phyloP scores from a whole-genome alignment of 2,888 invertebrate species.

The Adelphocoris suturalis region DNA sequence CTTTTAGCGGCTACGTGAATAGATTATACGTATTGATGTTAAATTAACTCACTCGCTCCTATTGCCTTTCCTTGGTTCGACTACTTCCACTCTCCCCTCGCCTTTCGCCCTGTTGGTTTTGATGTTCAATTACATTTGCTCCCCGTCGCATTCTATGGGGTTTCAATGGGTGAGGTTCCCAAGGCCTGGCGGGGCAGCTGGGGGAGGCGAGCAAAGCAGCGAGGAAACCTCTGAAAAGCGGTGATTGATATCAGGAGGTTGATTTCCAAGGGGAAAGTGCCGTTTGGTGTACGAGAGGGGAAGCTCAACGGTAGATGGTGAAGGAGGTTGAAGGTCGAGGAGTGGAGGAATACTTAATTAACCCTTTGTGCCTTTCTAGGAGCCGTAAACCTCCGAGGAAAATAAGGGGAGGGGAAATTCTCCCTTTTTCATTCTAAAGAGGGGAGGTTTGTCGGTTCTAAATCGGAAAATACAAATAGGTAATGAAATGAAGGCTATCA shows the following conservation, averaged over 20 bases:
- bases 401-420: not conserved
- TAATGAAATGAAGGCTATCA: slow-evolving; percentile 4
- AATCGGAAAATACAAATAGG: not conserved
- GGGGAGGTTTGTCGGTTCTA: not conserved
- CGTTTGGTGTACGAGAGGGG: not conserved
- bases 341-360: slow-evolving; percentile 16
- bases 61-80: not conserved
- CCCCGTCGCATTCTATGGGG: slow-evolving; percentile 12
- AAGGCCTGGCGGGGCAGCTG: not conserved
- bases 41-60: slow-evolving; percentile 14
- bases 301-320: not conserved
- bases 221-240: slow-evolving; percentile 34
- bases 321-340: slow-evolving; percentile 14
- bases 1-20: slow-evolving; percentile 31
- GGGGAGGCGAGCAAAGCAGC: not conserved
- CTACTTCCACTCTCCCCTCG: not conserved
- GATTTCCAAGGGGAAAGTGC: slow-evolving; percentile 16
- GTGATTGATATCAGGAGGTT: slow-evolving; percentile 29
- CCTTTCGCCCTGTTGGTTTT: slow-evolving; percentile 21
- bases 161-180: slow-evolving; percentile 3
- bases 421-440: slow-evolving; percentile 15
- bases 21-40: slow-evolving; percentile 30
- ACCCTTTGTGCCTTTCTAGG: slow-evolving; percentile 26
- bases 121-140: slow-evolving; percentile 34
- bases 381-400: not conserved